These are phyloP conservation scores for Psophia crepitans DNA, from an alignment of 2,113 vertebrate genomes.

Conservation along the genomic window DNA sequence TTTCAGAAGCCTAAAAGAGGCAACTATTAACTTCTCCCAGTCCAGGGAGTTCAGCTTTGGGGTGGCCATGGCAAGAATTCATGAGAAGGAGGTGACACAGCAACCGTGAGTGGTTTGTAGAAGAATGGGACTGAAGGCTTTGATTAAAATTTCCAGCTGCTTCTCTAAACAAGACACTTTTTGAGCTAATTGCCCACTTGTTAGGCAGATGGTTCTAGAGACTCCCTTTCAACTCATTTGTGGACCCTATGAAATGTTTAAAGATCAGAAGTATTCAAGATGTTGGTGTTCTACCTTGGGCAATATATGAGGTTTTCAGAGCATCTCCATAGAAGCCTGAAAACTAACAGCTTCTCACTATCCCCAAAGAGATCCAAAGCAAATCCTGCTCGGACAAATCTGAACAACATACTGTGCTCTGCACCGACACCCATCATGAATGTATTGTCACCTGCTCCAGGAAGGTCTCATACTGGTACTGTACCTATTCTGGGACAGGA, in stretches of 20 bases:
- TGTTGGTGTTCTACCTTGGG: background rate
- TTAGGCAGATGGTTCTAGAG: background rate
- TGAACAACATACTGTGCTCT: background rate
- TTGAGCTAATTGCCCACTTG: background rate
- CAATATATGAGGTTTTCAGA: background rate
- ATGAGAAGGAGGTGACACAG: background rate
- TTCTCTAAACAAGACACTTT: background rate
- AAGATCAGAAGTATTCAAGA: background rate
- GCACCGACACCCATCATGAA: background rate
- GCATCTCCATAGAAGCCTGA: background rate
- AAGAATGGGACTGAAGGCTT: background rate
- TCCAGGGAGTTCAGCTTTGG: background rate
- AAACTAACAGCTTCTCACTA: background rate
- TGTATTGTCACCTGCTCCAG: background rate
- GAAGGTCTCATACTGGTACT: background rate
- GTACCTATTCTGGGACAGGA: constrained; percentile 90
- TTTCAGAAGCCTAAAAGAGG: background rate
- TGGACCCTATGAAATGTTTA: background rate
- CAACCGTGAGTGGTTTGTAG: background rate
- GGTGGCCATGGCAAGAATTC: background rate
- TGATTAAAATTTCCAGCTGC: background rate
- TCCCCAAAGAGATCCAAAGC: background rate
- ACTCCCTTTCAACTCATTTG: background rate
- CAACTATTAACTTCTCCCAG: background rate
- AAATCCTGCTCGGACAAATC: background rate